Percentiles rank a stretch among this genome's conserved stretches.
Conservation (phyloP, 2,797 vertebrate genomes). For the Cyclura pinguis region DNA sequence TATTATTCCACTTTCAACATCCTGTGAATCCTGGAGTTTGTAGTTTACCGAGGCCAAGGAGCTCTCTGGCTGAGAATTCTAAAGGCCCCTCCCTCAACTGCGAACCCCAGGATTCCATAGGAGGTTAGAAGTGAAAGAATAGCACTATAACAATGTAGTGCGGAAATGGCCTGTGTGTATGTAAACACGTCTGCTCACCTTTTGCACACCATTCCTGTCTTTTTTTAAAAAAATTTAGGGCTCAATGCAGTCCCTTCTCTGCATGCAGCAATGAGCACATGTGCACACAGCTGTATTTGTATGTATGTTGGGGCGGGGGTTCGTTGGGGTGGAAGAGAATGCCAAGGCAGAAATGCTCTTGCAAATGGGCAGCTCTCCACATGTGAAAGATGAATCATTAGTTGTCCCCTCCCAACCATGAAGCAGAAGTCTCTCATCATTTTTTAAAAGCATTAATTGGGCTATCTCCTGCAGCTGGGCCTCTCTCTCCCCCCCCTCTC, state of each 20-base stretch:
- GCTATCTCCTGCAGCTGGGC: not conserved
- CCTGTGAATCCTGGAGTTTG: no score
- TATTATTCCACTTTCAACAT: no score
- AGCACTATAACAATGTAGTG: no score
- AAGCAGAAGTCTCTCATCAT: not conserved
- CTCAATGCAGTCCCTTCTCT: not conserved
- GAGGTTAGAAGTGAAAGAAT: no score
- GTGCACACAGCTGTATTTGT: not conserved
- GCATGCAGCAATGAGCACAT: not conserved
- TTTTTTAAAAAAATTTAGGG: not conserved
- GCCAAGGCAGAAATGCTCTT: not conserved
- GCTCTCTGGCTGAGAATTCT: no score
- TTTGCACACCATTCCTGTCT: not conserved
- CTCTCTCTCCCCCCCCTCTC: not conserved
- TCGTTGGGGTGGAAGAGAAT: not conserved
- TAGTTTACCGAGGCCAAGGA: no score
- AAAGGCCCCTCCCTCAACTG: no score
- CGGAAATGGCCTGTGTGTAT: not conserved
- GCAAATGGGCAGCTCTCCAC: not conserved
- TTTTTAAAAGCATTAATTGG: constrained; percentile 1
- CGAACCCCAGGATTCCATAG: no score
- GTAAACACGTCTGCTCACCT: not conserved
- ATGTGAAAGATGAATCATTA: not conserved
- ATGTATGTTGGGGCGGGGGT: not conserved
- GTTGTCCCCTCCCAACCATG: not conserved